These are phyloP conservation scores for Stictocephala bisonia DNA, from an alignment of 2,888 invertebrate species.

Conservation along the genomic window DNA sequence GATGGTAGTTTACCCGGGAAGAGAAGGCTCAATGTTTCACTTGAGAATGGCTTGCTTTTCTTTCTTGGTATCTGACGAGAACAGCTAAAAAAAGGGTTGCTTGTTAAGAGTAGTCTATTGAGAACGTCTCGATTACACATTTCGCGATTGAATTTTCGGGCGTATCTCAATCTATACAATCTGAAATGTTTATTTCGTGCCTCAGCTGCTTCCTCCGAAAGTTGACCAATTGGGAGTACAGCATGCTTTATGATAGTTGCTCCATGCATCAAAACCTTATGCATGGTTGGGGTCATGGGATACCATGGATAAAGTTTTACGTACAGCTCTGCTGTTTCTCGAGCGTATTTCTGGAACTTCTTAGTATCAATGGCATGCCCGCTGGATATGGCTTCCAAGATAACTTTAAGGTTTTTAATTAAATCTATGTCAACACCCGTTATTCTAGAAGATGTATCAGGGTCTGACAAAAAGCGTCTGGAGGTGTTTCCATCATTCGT, in stretches of 20 bases:
- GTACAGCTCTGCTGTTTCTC: conserved; percentile 57
- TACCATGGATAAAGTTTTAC: conserved; percentile 61
- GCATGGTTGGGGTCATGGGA: conserved; percentile 60
- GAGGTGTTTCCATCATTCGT: conserved; percentile 46
- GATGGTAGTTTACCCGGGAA: too few species aligned
- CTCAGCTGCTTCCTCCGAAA: conserved; percentile 60
- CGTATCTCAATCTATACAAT: conserved; percentile 51
- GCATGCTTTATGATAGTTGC: conserved; percentile 56
- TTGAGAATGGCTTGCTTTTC: conserved; percentile 31
- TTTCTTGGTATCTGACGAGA: not conserved
- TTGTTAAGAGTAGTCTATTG: conserved; percentile 54
- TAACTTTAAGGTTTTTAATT: conserved; percentile 53
- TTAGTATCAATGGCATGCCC: conserved; percentile 51
- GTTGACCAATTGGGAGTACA: conserved; percentile 58
- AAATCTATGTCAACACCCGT: conserved; percentile 15
- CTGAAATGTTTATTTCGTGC: conserved; percentile 60
- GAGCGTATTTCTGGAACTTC: conserved; percentile 53
- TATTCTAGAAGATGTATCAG: conserved; percentile 1
- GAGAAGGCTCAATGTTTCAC: too few species aligned
- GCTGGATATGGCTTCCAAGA: conserved; percentile 59
- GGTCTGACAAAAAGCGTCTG: conserved; percentile 29
- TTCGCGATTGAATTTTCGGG: conserved; percentile 57
- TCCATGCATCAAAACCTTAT: conserved; percentile 61
- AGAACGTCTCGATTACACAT: conserved; percentile 55
- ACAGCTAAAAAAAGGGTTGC: conserved; percentile 57